Percentiles rank a stretch among this genome's conserved stretches.
Conservation (phyloP, 2,797 vertebrate genomes). For the Poecile montanus region DNA sequence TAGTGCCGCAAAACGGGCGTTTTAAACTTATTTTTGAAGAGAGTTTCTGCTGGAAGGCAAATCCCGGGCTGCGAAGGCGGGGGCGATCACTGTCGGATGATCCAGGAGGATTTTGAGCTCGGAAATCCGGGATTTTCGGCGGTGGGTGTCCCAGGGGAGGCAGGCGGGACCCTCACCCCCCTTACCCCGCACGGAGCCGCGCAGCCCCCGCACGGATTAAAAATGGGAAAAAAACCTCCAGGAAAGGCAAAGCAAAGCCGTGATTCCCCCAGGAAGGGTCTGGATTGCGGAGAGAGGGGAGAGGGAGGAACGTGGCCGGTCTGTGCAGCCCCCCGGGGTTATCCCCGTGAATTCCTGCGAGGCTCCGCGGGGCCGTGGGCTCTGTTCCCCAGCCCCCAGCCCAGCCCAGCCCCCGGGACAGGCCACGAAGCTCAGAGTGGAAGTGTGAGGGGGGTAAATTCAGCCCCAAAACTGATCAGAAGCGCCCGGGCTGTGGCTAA, state of each 20-base stretch:
- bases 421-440: fast-evolving
- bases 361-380: background rate
- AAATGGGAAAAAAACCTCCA: background rate
- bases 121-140: background rate
- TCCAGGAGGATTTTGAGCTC: background rate
- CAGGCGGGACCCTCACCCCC: background rate
- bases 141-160: background rate
- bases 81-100: background rate
- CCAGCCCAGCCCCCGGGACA: background rate
- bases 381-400: background rate
- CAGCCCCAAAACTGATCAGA: background rate
- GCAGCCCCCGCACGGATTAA: no score
- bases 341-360: fast-evolving
- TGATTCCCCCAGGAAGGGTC: background rate
- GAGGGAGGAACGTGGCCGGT: background rate
- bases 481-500: background rate
- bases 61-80: background rate
- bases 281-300: background rate
- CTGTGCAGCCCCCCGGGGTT: background rate
- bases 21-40: background rate
- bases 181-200: background rate
- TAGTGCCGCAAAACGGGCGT: background rate
- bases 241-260: background rate
- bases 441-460: fast-evolving
- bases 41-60: background rate